A percentile compares a stretch with the other conserved stretches of the same genome.
Conservation (phyloP, 2,113 vertebrate genomes). For the Ophthalmolycus amberensis region DNA sequence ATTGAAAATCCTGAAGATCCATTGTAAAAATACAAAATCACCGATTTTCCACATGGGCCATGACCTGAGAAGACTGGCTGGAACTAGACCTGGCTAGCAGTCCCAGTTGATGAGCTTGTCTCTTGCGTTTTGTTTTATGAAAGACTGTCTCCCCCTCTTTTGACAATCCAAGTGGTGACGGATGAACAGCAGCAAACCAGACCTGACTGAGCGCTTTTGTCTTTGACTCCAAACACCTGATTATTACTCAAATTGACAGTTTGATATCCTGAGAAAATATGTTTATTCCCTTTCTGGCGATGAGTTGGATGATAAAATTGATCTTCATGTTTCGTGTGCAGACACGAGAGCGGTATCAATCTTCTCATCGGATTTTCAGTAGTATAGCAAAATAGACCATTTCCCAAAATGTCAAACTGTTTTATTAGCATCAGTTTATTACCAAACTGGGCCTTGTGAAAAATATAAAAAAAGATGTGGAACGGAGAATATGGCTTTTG, state of each 20-base stretch:
- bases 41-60: conserved; percentile 16
- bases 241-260: conserved; percentile 10
- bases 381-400: background rate
- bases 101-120: conserved; percentile 6
- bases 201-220: background rate
- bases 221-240: conserved; percentile 1
- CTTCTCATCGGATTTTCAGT: background rate
- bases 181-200: conserved; percentile 10
- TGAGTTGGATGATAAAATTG: background rate
- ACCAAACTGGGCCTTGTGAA: conserved; percentile 43
- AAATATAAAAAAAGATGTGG: conserved; percentile 37
- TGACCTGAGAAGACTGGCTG: background rate
- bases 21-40: conserved; percentile 20
- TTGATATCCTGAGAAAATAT: conserved; percentile 1
- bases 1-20: background rate
- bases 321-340: background rate
- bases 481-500: background rate
- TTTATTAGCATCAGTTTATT: conserved; percentile 49
- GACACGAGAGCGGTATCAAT: conserved; percentile 17
- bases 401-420: conserved; percentile 12
- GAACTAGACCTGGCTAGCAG: conserved; percentile 15
- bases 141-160: background rate
- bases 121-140: conserved; percentile 19
- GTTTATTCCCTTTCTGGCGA: background rate
- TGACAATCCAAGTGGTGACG: conserved; percentile 8